Evolutionary conservation across 2,113 vertebrate species (phyloP), one percentile per base, ranked within the genome.

Genomic region (Hippocampus comes): DNA sequence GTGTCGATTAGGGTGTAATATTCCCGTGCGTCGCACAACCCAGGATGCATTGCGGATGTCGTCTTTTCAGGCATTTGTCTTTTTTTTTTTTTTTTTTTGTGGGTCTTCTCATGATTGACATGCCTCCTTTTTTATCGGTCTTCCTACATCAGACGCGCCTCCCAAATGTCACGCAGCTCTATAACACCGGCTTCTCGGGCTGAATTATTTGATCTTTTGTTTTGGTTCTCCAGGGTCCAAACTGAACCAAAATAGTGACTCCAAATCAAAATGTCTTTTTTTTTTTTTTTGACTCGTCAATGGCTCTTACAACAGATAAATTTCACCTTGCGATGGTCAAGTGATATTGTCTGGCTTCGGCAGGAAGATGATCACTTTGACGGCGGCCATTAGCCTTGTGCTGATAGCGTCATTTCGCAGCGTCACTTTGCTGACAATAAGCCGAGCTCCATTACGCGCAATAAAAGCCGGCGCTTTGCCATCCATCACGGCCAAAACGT

Each of bases 361-460:
- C 57, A 15, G 9, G 23, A 60, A 60, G 25, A 30, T 20, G 59
- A 61, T 27, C 14, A 25, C 23, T 59, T 59, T 59, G 56, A 59
- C 23, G 27, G 25, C 59, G 27, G 3, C 59, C 27, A 34, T 61
- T 61, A 61, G 59, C 27, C 15, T 61, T 9, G 27, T 34, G 27
- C 59, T 61, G 59, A 61, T 20, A 9, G 59, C 6, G 59, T 30
- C 59, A 30, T 34, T 61, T 61, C 5, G 17, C 59, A 15, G 25
- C 59, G 17, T 61, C 59, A 61, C 27, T 34, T 15, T 4, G 25
- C 59, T 34, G 59, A 61, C 59, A 34, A 61, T 61, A 61, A 61
- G 34, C 15, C 59, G 59, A 61, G 59, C 59, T 61, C 59, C 59
- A 61, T 61, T 61, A 61, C 15, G 59, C 9, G 14, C 27, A 61